Evolutionary conservation across 2,797 vertebrate species (phyloP).

Genomic region (Lycodopsis pacificus): DNA sequence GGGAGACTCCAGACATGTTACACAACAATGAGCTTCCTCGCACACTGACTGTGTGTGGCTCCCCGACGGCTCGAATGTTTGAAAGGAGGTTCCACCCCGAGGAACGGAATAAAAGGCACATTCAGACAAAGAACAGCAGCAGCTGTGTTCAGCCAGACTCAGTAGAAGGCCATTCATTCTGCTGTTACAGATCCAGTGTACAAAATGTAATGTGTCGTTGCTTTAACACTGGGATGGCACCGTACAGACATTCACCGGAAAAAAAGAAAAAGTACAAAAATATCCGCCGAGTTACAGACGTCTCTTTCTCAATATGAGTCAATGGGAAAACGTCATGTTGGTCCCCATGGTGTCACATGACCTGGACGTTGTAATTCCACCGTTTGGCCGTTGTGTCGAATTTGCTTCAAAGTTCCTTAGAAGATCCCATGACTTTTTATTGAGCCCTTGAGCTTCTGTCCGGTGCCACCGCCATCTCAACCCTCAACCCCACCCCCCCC

Average conservation of each 20-base stretch:
- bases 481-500: not conserved
- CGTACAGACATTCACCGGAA: not conserved
- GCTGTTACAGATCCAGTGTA: not conserved
- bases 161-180: too few relatives aligned
- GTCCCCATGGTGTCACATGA: not conserved
- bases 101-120: not conserved
- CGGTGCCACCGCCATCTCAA: not conserved
- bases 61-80: not conserved
- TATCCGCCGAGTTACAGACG: not conserved
- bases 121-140: constrained; percentile 1
- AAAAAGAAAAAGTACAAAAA: not conserved
- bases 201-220: not conserved
- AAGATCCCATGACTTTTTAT: not conserved
- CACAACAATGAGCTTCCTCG: constrained; percentile 36
- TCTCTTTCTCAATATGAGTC: not conserved
- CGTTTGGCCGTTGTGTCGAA: not conserved
- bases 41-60: not conserved
- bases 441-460: not conserved
- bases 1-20: constrained; percentile 26
- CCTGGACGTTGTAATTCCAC: not conserved
- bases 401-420: not conserved
- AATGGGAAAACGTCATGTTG: not conserved
- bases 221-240: not conserved
- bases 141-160: not conserved
- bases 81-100: not conserved